Conservation (phyloP, 1,140 invertebrate genomes). For the Zaprionus taronus region DNA sequence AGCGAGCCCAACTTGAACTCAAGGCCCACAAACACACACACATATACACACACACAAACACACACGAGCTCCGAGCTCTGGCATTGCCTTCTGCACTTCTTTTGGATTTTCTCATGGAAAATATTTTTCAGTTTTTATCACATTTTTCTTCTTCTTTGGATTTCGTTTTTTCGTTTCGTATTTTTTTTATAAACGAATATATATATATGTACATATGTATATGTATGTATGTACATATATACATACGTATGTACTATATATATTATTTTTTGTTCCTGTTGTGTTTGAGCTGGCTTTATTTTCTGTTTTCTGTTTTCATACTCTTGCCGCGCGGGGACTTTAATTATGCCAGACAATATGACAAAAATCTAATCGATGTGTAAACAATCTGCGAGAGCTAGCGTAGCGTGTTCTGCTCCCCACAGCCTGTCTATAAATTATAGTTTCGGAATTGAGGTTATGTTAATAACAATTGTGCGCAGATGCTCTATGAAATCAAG, state of each 20-base stretch:
- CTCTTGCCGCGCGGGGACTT: constrained; percentile 9
- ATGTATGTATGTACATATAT: constrained; percentile 14
- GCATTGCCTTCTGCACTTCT: constrained; percentile 63
- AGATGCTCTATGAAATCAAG: neutral
- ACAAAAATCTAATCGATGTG: constrained; percentile 9
- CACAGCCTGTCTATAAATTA: neutral
- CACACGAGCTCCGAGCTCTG: constrained; percentile 25
- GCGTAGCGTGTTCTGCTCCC: neutral
- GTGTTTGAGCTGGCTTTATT: constrained; percentile 50
- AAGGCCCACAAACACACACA: constrained; percentile 33
- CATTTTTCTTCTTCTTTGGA: constrained; percentile 63
- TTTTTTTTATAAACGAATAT: constrained; percentile 30
- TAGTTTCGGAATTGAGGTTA: neutral
- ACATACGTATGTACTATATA: constrained; percentile 16
- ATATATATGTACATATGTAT: constrained; percentile 10
- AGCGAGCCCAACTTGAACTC: constrained; percentile 51
- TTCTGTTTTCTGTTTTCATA: constrained; percentile 52
- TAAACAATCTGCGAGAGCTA: constrained; percentile 1
- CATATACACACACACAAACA: constrained; percentile 26
- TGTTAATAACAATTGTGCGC: neutral
- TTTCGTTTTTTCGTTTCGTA: constrained; percentile 61
- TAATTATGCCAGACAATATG: constrained; percentile 19
- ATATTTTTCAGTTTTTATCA: constrained; percentile 77
- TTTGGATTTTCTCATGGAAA: constrained; percentile 82
- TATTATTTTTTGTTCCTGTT: constrained; percentile 43